Conservation (phyloP, 2,113 vertebrate genomes). For the Sceloporus tristichus region DNA sequence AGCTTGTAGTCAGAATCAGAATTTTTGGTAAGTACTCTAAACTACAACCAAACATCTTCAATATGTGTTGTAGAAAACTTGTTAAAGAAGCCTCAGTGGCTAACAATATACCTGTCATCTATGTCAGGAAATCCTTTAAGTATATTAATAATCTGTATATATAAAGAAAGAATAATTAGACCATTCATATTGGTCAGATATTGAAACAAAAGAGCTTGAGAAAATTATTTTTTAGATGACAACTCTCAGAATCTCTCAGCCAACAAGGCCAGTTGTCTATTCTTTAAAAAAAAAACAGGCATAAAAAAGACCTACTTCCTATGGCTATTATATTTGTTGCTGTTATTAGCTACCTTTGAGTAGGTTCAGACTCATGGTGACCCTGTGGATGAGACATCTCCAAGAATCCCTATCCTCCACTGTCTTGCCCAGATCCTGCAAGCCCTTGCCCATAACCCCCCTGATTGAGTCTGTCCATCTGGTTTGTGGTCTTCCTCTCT, state of each 20-base stretch:
- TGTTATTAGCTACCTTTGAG: too few relatives aligned
- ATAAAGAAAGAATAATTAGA: neutral
- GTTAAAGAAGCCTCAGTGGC: constrained; percentile 8
- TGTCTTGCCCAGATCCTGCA: too few relatives aligned
- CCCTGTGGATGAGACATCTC: too few relatives aligned
- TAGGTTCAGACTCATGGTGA: too few relatives aligned
- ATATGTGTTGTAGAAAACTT: constrained; percentile 9
- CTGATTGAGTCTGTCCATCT: too few relatives aligned
- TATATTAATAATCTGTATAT: constrained; percentile 13
- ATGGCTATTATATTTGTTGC: neutral
- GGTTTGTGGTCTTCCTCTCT: too few relatives aligned
- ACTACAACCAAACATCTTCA: neutral
- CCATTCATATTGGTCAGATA: neutral
- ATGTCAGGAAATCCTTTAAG: neutral
- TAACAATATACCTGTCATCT: neutral
- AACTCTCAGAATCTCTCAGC: neutral
- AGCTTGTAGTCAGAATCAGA: constrained; percentile 2
- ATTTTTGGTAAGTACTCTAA: constrained; percentile 3
- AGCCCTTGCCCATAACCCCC: too few relatives aligned
- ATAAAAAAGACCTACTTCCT: neutral
- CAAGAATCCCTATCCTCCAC: too few relatives aligned
- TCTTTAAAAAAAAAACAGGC: neutral
- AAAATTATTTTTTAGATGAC: neutral
- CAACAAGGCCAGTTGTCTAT: too few relatives aligned
- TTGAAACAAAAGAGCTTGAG: too few relatives aligned